Evolutionary conservation across 2,888 invertebrate species (phyloP).

Genomic region (Drosophila koepferae): DNA sequence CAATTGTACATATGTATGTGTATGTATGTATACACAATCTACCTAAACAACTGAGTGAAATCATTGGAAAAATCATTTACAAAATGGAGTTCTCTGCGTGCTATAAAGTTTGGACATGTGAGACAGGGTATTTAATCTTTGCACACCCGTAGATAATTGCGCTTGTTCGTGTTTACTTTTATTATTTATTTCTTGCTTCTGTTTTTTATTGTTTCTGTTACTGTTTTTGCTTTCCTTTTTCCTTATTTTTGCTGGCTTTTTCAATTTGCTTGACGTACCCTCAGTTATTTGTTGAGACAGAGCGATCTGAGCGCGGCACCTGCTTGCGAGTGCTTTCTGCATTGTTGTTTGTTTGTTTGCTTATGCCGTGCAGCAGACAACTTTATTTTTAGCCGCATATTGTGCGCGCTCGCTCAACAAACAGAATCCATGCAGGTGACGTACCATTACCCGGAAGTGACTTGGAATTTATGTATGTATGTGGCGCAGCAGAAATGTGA

Average conservation of each 20-base stretch:
- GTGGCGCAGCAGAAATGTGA: conserved; percentile 3
- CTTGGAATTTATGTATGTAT: conserved; percentile 44
- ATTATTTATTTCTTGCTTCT: background rate
- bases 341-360: background rate
- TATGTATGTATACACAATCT: too few species aligned
- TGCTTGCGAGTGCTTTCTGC: background rate
- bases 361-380: conserved; percentile 7
- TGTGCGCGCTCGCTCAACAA: conserved; percentile 22
- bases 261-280: conserved; percentile 1
- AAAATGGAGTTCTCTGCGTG: background rate
- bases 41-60: too few species aligned
- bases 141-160: background rate
- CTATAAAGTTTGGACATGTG: background rate
- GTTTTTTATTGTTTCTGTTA: background rate
- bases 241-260: conserved; percentile 4
- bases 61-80: too few species aligned
- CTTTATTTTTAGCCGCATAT: conserved; percentile 26
- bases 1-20: too few species aligned
- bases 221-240: background rate
- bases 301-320: background rate
- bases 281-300: conserved; percentile 15
- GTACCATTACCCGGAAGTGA: conserved; percentile 34
- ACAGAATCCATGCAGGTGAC: conserved; percentile 21
- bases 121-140: background rate
- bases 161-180: background rate